phyloP scores from a whole-genome alignment of 2,113 vertebrate species.

The Hydrochoerus hydrochaeris region DNA sequence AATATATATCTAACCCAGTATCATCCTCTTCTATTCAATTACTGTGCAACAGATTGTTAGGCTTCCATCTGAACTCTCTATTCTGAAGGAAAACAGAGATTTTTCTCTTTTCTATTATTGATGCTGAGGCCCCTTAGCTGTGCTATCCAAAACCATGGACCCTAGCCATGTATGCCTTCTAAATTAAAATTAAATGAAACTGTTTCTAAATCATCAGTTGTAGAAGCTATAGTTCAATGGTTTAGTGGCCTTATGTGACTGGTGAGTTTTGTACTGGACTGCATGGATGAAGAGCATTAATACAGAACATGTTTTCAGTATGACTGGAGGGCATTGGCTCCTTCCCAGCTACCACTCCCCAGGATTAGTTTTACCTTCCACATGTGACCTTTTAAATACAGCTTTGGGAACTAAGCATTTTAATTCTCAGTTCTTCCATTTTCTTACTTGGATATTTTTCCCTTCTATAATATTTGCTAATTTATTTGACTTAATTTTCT shows the following conservation, averaged over 20 bases:
- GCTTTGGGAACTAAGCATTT: background rate
- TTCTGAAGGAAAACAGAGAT: background rate
- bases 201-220: background rate
- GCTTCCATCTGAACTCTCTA: background rate
- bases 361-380: background rate
- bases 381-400: background rate
- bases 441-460: background rate
- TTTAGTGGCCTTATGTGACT: background rate
- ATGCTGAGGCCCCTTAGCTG: background rate
- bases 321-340: rapidly evolving
- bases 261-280: background rate
- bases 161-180: background rate
- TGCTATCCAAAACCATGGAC: background rate
- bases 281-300: background rate
- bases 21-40: background rate
- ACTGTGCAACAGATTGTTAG: background rate
- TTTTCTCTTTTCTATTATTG: background rate
- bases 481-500: background rate
- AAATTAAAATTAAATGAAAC: background rate
- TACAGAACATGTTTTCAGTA: no score
- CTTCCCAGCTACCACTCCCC: background rate
- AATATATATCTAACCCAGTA: background rate
- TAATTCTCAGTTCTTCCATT: background rate
- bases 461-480: background rate
- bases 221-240: background rate